Evolutionary conservation across 2,888 invertebrate genomes (phyloP).

Genomic region (Philereme vetulata): DNA sequence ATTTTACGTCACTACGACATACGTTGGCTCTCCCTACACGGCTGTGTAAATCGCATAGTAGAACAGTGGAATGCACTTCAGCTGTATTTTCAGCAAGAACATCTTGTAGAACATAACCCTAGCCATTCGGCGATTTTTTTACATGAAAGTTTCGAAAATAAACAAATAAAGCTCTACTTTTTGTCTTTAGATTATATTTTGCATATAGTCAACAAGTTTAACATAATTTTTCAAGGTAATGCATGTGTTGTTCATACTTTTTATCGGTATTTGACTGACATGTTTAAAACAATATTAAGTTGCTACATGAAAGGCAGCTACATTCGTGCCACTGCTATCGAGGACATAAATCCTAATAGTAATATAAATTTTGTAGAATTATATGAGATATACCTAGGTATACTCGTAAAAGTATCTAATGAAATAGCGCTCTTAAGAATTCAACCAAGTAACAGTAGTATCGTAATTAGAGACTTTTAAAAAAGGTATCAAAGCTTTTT

Average conservation of each 20-base stretch:
- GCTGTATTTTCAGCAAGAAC: conserved; percentile 1
- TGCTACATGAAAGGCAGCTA: conserved; percentile 4
- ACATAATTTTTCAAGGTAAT: conserved; percentile 14
- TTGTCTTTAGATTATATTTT: conserved; percentile 18
- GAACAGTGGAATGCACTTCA: neutral
- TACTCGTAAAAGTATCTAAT: conserved; percentile 8
- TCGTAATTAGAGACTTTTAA: too few relatives aligned
- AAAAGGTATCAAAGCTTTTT: too few relatives aligned
- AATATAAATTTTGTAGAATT: conserved; percentile 11
- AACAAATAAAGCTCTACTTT: conserved; percentile 17
- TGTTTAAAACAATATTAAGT: conserved; percentile 10
- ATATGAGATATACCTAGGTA: conserved; percentile 15
- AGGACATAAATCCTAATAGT: conserved; percentile 10
- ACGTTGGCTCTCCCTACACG: neutral
- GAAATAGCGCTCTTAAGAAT: too few relatives aligned
- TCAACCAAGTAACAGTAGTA: too few relatives aligned
- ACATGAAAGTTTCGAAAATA: conserved; percentile 6
- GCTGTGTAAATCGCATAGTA: neutral
- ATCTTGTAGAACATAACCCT: too few relatives aligned
- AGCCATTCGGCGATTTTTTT: too few relatives aligned
- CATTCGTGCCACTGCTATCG: neutral
- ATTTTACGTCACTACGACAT: neutral
- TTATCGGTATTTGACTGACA: conserved; percentile 5
- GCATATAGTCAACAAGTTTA: conserved; percentile 17
- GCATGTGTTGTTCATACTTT: conserved; percentile 4